Evolutionary conservation across 1,140 invertebrate species (phyloP).

Genomic region (Drosophila seguyi): DNA sequence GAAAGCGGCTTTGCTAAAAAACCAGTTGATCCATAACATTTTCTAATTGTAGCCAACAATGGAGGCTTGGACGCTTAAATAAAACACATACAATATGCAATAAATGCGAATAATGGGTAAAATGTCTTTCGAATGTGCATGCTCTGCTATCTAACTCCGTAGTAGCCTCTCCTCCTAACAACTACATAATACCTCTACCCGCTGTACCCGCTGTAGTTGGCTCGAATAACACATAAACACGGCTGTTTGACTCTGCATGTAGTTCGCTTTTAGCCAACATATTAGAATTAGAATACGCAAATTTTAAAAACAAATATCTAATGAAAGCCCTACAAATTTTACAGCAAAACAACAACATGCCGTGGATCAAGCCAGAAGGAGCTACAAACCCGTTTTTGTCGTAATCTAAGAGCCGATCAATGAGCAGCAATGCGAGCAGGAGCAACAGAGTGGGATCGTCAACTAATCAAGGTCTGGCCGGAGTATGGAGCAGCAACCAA

Average conservation of each 20-base stretch:
- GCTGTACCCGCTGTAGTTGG: slow-evolving; percentile 6
- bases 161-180: slow-evolving; percentile 16
- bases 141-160: slow-evolving; percentile 45
- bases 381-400: slow-evolving; percentile 85
- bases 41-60: slow-evolving; percentile 85
- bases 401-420: slow-evolving; percentile 51
- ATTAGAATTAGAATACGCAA: not conserved
- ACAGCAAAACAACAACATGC: slow-evolving; percentile 83
- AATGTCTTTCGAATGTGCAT: slow-evolving; percentile 82
- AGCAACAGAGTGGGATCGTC: slow-evolving; percentile 42
- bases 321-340: slow-evolving; percentile 30
- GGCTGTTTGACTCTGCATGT: slow-evolving; percentile 18
- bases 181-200: slow-evolving; percentile 12
- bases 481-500: slow-evolving; percentile 31
- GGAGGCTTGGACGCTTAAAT: slow-evolving; percentile 86
- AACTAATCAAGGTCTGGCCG: slow-evolving; percentile 35
- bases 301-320: not conserved
- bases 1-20: slow-evolving; percentile 28
- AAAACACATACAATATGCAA: slow-evolving; percentile 80
- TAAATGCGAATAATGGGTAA: slow-evolving; percentile 84
- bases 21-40: slow-evolving; percentile 75
- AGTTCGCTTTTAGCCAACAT: slow-evolving; percentile 19
- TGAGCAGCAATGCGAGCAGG: slow-evolving; percentile 19
- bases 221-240: slow-evolving; percentile 1
- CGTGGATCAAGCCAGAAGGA: slow-evolving; percentile 84